Evolutionary conservation across 2,797 vertebrate species (phyloP).

Genomic region (Darevskia mixta): DNA sequence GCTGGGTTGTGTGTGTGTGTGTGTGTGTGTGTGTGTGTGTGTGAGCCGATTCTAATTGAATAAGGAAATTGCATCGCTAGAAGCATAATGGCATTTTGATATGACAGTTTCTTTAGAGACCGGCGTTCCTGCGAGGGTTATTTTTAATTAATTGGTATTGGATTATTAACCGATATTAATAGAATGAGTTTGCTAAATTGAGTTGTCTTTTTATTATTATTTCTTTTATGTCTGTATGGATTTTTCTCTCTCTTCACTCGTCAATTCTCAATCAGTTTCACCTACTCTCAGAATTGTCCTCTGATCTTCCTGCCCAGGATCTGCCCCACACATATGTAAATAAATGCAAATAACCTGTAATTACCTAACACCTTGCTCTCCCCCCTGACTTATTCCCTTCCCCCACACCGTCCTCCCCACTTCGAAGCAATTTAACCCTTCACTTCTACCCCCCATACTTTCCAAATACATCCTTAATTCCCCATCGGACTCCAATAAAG

Average conservation of each 20-base stretch:
- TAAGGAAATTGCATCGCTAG: slow-evolving; percentile 7
- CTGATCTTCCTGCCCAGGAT: not conserved
- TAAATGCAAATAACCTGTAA: not conserved
- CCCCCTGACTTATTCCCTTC: not conserved
- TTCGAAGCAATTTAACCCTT: not conserved
- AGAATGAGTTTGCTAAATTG: slow-evolving; percentile 14
- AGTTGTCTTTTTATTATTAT: not conserved
- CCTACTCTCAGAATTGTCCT: not conserved
- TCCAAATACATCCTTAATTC: not conserved
- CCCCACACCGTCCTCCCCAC: not conserved
- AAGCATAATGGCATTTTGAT: slow-evolving; percentile 20
- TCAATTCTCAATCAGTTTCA: not conserved
- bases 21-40: not conserved
- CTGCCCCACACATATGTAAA: not conserved
- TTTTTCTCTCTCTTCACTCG: not conserved
- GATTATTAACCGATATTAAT: slow-evolving; percentile 28
- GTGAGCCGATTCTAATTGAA: slow-evolving; percentile 17
- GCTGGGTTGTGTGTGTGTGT: not conserved
- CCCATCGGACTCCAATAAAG: not conserved
- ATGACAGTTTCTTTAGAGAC: slow-evolving; percentile 1
- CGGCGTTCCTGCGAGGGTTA: not conserved
- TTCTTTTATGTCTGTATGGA: not conserved
- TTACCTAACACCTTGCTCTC: not conserved
- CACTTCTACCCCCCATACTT: not conserved
- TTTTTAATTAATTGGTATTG: slow-evolving; percentile 11